A percentile compares a stretch with the other conserved stretches of the same genome.
Conservation (phyloP, 2,888 invertebrate species). For the Campoletis raptor region DNA sequence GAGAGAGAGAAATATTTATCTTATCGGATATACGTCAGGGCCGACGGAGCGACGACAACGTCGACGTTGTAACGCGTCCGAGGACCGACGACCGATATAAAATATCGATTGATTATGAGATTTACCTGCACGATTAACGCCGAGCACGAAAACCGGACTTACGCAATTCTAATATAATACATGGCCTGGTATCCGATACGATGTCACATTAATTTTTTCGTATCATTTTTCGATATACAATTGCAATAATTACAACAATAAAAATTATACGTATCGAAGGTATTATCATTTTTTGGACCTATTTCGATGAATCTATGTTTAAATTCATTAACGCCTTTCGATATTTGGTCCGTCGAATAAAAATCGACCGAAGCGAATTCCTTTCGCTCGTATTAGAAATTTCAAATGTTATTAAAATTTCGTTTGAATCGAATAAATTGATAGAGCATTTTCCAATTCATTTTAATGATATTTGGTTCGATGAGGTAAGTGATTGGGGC, state of each 20-base stretch:
- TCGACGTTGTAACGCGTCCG: conserved; percentile 33
- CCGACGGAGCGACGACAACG: conserved; percentile 50
- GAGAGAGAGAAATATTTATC: conserved; percentile 58
- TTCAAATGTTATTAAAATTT: background rate
- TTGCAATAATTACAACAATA: background rate
- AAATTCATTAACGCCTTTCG: conserved; percentile 1
- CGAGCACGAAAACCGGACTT: conserved; percentile 51
- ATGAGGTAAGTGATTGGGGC: background rate
- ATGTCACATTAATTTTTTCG: conserved; percentile 27
- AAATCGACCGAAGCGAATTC: background rate
- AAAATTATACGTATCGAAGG: conserved; percentile 5
- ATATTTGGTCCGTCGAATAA: background rate
- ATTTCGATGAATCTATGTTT: conserved; percentile 7
- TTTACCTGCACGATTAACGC: conserved; percentile 61
- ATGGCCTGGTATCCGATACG: conserved; percentile 9
- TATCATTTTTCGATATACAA: conserved; percentile 12
- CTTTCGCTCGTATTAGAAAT: background rate
- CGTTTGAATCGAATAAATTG: background rate
- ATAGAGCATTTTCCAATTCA: background rate
- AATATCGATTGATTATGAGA: conserved; percentile 68
- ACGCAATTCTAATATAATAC: conserved; percentile 61
- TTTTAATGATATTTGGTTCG: background rate
- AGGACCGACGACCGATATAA: conserved; percentile 67
- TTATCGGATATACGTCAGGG: conserved; percentile 64
- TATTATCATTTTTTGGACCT: conserved; percentile 12